Evolutionary conservation across 2,113 vertebrate species (phyloP).

Genomic region (Henicopernis longicauda): DNA sequence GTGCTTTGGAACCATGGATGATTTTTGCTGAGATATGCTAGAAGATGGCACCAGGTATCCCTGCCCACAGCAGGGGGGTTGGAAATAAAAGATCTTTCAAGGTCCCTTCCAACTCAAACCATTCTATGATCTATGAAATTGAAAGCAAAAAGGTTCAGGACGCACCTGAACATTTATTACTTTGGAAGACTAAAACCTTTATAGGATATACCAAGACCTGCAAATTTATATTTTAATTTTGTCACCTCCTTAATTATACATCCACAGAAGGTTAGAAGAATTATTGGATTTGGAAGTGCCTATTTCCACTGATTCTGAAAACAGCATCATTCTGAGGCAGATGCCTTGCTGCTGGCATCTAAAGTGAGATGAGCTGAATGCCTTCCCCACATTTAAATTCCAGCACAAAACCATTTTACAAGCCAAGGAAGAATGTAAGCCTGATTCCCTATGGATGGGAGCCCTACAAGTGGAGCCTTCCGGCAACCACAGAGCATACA

Average conservation of each 20-base stretch:
- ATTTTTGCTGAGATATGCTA: background rate
- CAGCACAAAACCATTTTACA: background rate
- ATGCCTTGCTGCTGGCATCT: background rate
- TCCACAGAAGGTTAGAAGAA: background rate
- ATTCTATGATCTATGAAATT: background rate
- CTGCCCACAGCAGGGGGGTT: background rate
- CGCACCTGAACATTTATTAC: background rate
- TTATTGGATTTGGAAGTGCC: background rate
- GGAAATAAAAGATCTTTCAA: background rate
- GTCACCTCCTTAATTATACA: background rate
- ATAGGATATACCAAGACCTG: background rate
- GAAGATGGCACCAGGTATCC: background rate
- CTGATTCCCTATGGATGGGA: background rate
- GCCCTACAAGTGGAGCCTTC: background rate
- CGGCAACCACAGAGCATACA: background rate
- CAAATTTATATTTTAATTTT: background rate
- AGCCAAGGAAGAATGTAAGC: background rate
- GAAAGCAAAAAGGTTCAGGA: background rate
- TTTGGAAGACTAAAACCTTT: background rate
- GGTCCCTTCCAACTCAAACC: background rate
- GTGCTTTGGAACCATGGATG: background rate
- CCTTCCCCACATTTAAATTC: background rate
- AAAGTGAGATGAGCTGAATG: background rate
- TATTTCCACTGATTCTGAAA: background rate
- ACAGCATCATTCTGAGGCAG: background rate